Conservation (phyloP, 2,113 vertebrate genomes). For the Pogonocichla stellata region DNA sequence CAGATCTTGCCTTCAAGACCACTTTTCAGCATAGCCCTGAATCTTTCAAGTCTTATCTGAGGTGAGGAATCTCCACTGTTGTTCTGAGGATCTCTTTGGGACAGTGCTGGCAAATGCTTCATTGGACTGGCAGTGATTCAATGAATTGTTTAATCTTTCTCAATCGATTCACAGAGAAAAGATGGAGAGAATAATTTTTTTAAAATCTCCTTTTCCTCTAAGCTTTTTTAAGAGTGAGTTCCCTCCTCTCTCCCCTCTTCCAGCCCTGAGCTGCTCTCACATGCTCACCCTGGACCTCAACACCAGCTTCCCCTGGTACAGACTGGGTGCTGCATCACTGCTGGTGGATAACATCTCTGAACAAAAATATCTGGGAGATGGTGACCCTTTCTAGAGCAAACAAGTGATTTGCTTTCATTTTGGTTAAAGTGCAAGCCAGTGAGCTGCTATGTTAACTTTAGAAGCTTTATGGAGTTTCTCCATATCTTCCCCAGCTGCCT, state of each 20-base stretch:
- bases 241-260: background rate
- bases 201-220: background rate
- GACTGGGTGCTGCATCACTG: background rate
- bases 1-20: background rate
- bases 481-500: background rate
- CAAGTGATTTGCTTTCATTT: background rate
- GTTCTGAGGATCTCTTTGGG: background rate
- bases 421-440: background rate
- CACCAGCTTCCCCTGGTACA: background rate
- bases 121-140: constrained; percentile 22
- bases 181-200: background rate
- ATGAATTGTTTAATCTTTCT: constrained; percentile 52
- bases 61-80: background rate
- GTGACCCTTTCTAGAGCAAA: background rate
- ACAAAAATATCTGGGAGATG: background rate
- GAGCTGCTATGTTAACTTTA: background rate
- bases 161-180: background rate
- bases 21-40: background rate
- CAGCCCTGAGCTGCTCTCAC: background rate
- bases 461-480: background rate
- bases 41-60: background rate
- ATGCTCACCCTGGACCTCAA: background rate
- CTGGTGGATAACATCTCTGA: background rate
- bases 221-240: background rate
- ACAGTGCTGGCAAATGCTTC: constrained; percentile 13